phyloP scores from a whole-genome alignment of 2,888 invertebrate species.

The Zygothrica quintamaculata region DNA sequence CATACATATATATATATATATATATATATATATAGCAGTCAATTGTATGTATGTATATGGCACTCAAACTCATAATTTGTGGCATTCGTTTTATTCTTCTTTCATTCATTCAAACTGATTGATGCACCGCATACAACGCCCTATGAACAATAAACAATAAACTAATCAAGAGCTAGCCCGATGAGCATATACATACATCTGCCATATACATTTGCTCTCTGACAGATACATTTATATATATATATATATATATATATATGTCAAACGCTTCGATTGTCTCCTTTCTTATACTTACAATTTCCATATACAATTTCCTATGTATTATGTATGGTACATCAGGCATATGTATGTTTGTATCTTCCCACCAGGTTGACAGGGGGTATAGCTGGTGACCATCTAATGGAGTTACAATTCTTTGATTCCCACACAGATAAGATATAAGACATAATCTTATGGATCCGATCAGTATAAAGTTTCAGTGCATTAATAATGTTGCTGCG shows the following conservation, averaged over 20 bases:
- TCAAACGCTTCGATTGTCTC: slow-evolving; percentile 70
- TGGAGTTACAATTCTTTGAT: slow-evolving; percentile 8
- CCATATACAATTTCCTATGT: no score
- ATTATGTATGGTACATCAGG: no score
- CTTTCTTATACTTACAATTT: not conserved
- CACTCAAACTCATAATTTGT: slow-evolving; percentile 23
- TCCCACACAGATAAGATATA: slow-evolving; percentile 7
- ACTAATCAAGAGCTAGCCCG: slow-evolving; percentile 63
- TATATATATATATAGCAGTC: slow-evolving; percentile 4
- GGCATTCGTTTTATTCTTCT: slow-evolving; percentile 13
- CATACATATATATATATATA: no score
- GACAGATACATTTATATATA: slow-evolving; percentile 9
- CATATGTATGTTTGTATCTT: not conserved
- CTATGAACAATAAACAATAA: slow-evolving; percentile 64
- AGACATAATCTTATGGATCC: slow-evolving; percentile 15
- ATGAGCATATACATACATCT: slow-evolving; percentile 32
- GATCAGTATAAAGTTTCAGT: not conserved
- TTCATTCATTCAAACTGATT: slow-evolving; percentile 53
- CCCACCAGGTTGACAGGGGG: slow-evolving; percentile 19
- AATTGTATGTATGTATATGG: slow-evolving; percentile 3
- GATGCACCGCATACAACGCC: slow-evolving; percentile 59
- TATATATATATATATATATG: no score
- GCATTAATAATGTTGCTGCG: not conserved
- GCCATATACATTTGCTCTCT: slow-evolving; percentile 11
- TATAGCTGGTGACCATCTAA: slow-evolving; percentile 7